These are phyloP conservation scores for Cirrhinus mrigala DNA, from an alignment of 2,797 vertebrate genomes.

Conservation along the genomic window DNA sequence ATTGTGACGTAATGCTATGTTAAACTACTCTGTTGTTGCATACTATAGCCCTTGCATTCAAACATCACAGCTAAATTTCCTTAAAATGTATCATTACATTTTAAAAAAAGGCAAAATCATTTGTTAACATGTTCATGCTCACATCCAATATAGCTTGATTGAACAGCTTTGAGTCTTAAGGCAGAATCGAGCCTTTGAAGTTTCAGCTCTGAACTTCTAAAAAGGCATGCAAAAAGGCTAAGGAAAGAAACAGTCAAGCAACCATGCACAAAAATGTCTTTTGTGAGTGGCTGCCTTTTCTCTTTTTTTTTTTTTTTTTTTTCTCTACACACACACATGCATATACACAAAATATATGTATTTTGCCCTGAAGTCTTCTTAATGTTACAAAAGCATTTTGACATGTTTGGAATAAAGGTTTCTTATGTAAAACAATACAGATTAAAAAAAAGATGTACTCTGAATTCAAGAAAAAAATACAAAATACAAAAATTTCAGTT, in stretches of 20 bases:
- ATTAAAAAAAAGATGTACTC: background rate
- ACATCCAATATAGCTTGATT: background rate
- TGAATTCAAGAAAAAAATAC: background rate
- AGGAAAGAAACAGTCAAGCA: background rate
- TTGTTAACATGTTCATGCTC: background rate
- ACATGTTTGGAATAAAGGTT: background rate
- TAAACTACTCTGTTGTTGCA: background rate
- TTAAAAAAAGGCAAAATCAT: background rate
- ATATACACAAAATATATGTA: too few species aligned
- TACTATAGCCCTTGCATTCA: background rate
- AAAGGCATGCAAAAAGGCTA: background rate
- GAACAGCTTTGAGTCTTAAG: background rate
- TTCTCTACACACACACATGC: too few species aligned
- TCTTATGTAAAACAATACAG: background rate
- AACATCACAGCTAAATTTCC: background rate
- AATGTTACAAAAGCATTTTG: background rate
- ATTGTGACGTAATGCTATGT: background rate
- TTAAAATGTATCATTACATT: background rate
- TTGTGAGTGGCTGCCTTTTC: background rate
- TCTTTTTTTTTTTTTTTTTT: too few species aligned
- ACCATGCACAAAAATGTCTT: background rate
- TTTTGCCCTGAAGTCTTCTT: background rate
- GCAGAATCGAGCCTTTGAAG: background rate
- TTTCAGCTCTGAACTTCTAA: background rate
- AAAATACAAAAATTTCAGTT: too few species aligned